Evolutionary conservation across 1,140 invertebrate genomes (phyloP).

Genomic region (Holotrichia oblita): DNA sequence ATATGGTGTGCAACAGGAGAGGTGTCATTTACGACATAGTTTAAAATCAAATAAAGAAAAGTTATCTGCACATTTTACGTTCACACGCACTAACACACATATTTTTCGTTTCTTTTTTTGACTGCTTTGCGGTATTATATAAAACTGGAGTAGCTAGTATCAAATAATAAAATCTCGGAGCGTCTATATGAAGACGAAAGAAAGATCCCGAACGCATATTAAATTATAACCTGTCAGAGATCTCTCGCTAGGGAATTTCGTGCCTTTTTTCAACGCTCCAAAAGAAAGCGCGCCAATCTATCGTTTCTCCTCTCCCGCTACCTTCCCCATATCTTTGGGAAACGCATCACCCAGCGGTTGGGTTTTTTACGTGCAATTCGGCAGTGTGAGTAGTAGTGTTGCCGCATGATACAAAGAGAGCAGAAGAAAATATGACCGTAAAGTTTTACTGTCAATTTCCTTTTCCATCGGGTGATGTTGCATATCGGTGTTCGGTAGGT

Average conservation of each 20-base stretch:
- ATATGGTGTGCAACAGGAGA: neutral
- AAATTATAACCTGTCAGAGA: constrained; percentile 5
- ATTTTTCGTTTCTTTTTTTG: neutral
- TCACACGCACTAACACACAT: neutral
- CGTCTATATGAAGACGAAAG: neutral
- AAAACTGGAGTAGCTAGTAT: neutral
- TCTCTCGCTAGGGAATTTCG: neutral
- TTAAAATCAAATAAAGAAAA: constrained; percentile 6
- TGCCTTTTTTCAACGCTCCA: neutral
- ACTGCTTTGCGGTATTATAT: neutral
- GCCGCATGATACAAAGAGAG: neutral
- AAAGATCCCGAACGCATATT: neutral
- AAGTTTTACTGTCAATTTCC: constrained; percentile 17
- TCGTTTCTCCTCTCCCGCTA: too few species aligned
- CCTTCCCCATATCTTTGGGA: too few species aligned
- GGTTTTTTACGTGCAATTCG: neutral
- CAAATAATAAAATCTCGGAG: neutral
- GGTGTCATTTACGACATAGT: neutral
- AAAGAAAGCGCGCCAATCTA: too few species aligned
- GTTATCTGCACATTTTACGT: neutral
- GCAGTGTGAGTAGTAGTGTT: neutral
- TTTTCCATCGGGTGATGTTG: neutral
- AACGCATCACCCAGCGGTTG: too few species aligned
- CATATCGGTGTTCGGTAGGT: too few species aligned
- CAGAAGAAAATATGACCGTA: constrained; percentile 7